phyloP scores from a whole-genome alignment of 2,888 invertebrate genomes.

The Dicyrtoma fusca region DNA sequence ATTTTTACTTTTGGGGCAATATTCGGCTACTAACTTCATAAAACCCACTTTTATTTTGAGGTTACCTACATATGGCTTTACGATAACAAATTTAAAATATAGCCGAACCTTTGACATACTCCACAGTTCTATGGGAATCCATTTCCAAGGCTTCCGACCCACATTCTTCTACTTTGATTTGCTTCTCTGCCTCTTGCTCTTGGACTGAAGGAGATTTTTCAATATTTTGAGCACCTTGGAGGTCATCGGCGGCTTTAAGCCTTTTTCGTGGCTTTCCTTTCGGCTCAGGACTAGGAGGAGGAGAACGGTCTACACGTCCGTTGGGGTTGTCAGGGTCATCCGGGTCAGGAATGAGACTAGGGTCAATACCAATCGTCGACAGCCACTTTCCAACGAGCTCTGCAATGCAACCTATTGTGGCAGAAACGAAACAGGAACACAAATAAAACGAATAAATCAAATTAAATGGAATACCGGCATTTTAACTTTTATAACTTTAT shows the following conservation, averaged over 20 bases:
- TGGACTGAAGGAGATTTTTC: conserved; percentile 29
- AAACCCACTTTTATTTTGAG: no score
- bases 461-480: conserved; percentile 2
- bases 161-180: conserved; percentile 27
- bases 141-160: conserved; percentile 42
- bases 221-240: conserved; percentile 27
- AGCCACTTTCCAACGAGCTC: conserved; percentile 88
- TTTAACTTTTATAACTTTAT: no score
- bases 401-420: conserved; percentile 75
- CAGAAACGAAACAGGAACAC: background rate
- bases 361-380: conserved; percentile 72
- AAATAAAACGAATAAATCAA: background rate
- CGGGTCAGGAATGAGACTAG: conserved; percentile 62
- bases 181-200: conserved; percentile 12
- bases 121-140: conserved; percentile 24
- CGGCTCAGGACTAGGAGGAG: conserved; percentile 31
- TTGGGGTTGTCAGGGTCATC: conserved; percentile 36
- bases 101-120: conserved; percentile 42
- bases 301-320: background rate
- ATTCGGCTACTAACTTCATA: no score
- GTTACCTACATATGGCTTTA: no score
- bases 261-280: conserved; percentile 47
- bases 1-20: no score
- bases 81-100: no score
- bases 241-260: conserved; percentile 33